phyloP scores from a whole-genome alignment of 2,888 invertebrate genomes.

The Noctua comes region DNA sequence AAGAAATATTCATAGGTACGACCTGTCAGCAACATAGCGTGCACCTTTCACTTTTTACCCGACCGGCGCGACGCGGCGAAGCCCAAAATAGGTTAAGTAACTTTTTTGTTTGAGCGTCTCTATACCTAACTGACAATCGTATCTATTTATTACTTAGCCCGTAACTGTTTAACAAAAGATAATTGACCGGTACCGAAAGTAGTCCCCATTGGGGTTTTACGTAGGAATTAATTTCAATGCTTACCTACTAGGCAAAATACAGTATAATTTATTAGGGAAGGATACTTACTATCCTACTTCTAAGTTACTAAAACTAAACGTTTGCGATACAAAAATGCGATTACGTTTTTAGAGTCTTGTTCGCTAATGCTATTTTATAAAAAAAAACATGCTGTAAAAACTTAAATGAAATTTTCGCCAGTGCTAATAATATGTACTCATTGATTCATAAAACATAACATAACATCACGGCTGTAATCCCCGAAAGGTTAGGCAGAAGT shows the following conservation, averaged over 20 bases:
- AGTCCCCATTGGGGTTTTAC: background rate
- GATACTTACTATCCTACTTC: background rate
- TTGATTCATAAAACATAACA: background rate
- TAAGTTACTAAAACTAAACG: background rate
- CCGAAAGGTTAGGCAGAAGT: background rate
- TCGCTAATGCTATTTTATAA: slow-evolving; percentile 11
- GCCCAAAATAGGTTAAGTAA: background rate
- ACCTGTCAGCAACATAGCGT: background rate
- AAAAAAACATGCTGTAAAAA: slow-evolving; percentile 15
- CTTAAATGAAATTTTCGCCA: background rate
- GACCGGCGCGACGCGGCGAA: background rate
- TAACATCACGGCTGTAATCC: background rate
- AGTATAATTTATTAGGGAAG: background rate
- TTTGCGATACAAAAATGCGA: background rate
- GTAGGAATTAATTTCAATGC: background rate
- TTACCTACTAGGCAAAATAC: slow-evolving; percentile 3
- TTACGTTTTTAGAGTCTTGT: background rate
- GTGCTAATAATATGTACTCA: background rate
- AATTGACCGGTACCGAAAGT: background rate
- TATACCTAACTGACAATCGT: background rate
- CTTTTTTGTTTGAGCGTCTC: background rate
- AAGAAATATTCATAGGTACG: background rate
- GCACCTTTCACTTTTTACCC: slow-evolving; percentile 36
- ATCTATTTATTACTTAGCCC: background rate
- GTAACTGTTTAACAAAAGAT: background rate